Conservation (phyloP, 2,797 vertebrate species). For the Gymnothorax reevesii region DNA sequence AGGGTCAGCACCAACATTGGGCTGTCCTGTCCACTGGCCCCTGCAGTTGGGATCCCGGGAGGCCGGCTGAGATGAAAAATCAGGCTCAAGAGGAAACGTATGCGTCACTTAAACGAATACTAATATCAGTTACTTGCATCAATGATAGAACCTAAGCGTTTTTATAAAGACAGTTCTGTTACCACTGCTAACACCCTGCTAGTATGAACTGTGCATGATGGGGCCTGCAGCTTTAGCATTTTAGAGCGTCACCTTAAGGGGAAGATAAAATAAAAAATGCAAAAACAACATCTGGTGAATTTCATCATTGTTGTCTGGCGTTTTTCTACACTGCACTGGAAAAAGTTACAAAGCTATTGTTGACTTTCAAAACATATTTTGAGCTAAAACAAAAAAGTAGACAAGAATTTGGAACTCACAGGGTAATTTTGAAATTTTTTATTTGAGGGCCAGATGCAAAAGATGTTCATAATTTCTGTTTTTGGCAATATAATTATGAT, state of each 20-base stretch:
- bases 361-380: neutral
- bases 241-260: neutral
- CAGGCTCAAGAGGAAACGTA: neutral
- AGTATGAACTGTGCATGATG: neutral
- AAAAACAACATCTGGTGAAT: slow-evolving; percentile 9
- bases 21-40: neutral
- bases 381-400: neutral
- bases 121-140: neutral
- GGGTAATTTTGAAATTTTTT: neutral
- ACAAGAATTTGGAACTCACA: neutral
- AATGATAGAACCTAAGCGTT: neutral
- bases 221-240: neutral
- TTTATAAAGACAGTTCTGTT: neutral
- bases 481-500: neutral
- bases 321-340: neutral
- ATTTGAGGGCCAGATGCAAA: neutral
- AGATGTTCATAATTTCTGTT: neutral
- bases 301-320: neutral
- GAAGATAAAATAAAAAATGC: neutral
- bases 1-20: neutral
- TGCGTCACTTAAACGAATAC: neutral
- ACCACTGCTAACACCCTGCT: neutral
- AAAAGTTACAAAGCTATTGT: slow-evolving; percentile 8
- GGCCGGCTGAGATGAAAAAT: too few species aligned
- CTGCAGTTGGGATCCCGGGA: neutral